Conservation (phyloP, 2,797 vertebrate genomes). For the Pseudomugil tenellus region DNA sequence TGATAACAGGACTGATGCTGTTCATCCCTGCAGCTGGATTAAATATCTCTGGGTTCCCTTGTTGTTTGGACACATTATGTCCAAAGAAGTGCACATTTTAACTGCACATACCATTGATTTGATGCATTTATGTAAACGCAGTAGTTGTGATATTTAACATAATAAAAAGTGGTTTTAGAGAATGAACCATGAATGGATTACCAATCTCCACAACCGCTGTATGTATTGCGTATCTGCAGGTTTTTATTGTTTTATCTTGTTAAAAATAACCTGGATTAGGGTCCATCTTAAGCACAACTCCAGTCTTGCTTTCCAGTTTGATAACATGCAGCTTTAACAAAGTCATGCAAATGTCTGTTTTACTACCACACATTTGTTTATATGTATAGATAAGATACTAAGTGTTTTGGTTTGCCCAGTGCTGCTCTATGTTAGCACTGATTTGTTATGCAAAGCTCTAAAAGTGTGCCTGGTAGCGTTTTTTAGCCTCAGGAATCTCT, state of each 20-base stretch:
- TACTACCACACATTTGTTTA: slow-evolving; percentile 4
- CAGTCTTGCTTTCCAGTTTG: not conserved
- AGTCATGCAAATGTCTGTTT: not conserved
- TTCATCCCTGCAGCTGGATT: not conserved
- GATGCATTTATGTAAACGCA: not conserved
- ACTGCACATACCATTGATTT: not conserved
- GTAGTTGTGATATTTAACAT: not conserved
- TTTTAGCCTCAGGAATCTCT: slow-evolving; percentile 32
- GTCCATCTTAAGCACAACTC: not conserved
- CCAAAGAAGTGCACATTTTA: not conserved
- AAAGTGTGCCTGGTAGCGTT: not conserved
- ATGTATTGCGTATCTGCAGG: not conserved
- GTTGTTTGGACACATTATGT: not conserved
- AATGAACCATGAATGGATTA: not conserved
- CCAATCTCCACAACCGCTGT: not conserved
- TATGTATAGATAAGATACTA: not conserved
- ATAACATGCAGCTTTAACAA: not conserved
- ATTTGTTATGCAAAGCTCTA: not conserved
- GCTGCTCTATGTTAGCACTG: not conserved
- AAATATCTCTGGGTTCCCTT: not conserved
- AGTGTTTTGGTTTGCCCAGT: not conserved
- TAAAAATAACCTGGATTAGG: not conserved
- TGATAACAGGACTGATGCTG: not conserved
- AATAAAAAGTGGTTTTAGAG: not conserved
- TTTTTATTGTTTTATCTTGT: not conserved